phyloP scores from a whole-genome alignment of 2,888 invertebrate species.

The Drosophila helvetica region DNA sequence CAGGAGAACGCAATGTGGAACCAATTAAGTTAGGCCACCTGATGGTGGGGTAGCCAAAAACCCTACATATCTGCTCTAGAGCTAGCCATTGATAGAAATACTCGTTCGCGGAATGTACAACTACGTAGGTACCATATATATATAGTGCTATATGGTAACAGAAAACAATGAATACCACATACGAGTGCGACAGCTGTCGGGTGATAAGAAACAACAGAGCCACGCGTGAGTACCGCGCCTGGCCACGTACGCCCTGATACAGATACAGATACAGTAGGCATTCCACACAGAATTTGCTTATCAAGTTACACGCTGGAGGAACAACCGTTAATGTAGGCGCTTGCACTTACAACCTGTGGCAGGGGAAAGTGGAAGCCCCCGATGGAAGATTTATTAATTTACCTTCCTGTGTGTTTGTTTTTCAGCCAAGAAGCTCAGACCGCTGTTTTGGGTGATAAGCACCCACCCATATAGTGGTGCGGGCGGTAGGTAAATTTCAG shows the following conservation, averaged over 20 bases:
- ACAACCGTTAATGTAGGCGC: constrained; percentile 1
- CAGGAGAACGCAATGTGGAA: constrained; percentile 32
- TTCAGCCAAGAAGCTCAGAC: not conserved
- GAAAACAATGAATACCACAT: constrained; percentile 1
- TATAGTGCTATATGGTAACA: not conserved
- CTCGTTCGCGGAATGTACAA: constrained; percentile 2
- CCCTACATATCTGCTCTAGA: not conserved
- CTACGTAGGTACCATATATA: constrained; percentile 2
- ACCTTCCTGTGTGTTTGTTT: not conserved
- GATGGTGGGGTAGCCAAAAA: not conserved
- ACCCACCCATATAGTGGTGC: not conserved
- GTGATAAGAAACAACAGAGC: constrained; percentile 31
- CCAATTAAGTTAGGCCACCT: constrained; percentile 48
- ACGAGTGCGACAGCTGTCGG: constrained; percentile 13
- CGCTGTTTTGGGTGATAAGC: not conserved
- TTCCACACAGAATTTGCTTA: constrained; percentile 23
- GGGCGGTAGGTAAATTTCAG: constrained; percentile 21
- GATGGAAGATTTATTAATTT: not conserved
- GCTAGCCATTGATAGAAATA: constrained; percentile 11
- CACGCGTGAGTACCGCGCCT: constrained; percentile 16
- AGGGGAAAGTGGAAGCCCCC: not conserved
- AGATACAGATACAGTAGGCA: not conserved
- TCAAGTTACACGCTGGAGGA: constrained; percentile 14
- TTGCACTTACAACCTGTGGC: not conserved
- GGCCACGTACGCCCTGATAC: constrained; percentile 34